Percentiles rank a stretch among this genome's conserved stretches.
These are phyloP conservation scores for Boulengeromyrus knoepffleri DNA, from an alignment of 2,113 vertebrate genomes.

Conservation along the genomic window DNA sequence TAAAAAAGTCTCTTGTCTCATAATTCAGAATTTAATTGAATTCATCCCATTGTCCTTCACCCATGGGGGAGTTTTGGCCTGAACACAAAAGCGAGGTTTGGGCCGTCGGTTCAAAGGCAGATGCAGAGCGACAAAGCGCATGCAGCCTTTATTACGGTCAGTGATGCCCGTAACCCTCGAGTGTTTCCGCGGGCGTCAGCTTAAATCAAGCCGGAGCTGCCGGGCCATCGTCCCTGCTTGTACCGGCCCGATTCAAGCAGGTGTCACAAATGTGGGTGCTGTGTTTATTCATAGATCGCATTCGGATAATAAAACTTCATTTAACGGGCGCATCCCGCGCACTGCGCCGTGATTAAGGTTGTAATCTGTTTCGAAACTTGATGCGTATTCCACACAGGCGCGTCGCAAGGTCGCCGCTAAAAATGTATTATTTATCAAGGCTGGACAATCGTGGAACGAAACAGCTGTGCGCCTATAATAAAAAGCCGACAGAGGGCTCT, in stretches of 20 bases:
- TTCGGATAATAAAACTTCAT: background rate
- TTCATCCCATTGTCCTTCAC: slow-evolving; percentile 3
- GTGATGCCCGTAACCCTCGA: background rate
- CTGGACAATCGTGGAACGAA: background rate
- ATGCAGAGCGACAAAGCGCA: background rate
- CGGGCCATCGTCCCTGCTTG: background rate
- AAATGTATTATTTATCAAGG: background rate
- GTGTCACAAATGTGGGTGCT: background rate
- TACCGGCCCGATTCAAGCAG: background rate
- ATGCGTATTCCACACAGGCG: background rate
- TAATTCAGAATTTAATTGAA: slow-evolving; percentile 16
- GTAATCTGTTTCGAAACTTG: background rate
- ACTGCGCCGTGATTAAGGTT: background rate
- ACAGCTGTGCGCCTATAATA: background rate
- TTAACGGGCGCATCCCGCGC: background rate
- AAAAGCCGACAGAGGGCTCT: slow-evolving; percentile 30
- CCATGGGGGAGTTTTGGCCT: background rate
- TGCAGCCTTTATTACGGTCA: background rate
- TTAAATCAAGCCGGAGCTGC: background rate
- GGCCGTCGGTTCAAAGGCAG: background rate
- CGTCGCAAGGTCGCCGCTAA: background rate
- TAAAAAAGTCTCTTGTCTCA: background rate
- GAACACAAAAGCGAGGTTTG: background rate
- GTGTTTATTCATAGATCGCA: background rate
- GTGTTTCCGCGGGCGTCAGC: background rate